Base-by-base conservation (phyloP, 2,113 vertebrate species). In the Bujurquina vittata region DNA sequence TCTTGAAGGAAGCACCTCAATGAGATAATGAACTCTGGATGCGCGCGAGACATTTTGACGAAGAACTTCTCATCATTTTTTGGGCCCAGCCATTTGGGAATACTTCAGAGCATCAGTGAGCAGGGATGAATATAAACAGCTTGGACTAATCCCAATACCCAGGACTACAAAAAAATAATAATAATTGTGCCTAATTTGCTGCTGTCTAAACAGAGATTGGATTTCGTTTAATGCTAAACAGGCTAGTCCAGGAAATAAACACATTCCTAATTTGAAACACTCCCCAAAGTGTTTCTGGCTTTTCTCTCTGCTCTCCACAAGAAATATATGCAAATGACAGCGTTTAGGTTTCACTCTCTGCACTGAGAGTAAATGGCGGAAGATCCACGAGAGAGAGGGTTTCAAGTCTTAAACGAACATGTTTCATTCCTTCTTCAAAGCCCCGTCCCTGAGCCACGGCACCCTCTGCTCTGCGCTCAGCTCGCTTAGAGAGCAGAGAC, bases 161-260 rank as follows among this genome's bases (percentile, higher is more conserved):
- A 58, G 77, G 91, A 93, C 94, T 80, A 90, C 88, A 72, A 91
- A 93, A 89, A 90, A 91, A 93, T 88, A 90, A 89, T 93, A 93
- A 93, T 92, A 93, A 95, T 93, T 90, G 91, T 77, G 79, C 78
- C 86, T 93, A 94, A 95, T 94, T 94, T 94, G 87, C 88, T 90
- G 92, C 92, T 85, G 88, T 92, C 93, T 91, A 94, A 95, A 94
- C 89, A 92, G 83, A 91, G 83, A 94, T 94, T 92, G 91, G 92
- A 92, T 94, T 94, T 88, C 85, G 87, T 92, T 94, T 94, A 94
- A 94, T 92, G 90, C 88, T 93, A 91, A 93, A 93, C 88, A 87
- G 90, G 62, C 80, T 55, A 60, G 91, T 88, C 86, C 91, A 91
- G 88, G 89, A 94, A 93, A 93, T 94, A 93, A 92, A 94, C 93